phyloP scores from a whole-genome alignment of 2,113 vertebrate genomes.

The Xiphophorus hellerii region DNA sequence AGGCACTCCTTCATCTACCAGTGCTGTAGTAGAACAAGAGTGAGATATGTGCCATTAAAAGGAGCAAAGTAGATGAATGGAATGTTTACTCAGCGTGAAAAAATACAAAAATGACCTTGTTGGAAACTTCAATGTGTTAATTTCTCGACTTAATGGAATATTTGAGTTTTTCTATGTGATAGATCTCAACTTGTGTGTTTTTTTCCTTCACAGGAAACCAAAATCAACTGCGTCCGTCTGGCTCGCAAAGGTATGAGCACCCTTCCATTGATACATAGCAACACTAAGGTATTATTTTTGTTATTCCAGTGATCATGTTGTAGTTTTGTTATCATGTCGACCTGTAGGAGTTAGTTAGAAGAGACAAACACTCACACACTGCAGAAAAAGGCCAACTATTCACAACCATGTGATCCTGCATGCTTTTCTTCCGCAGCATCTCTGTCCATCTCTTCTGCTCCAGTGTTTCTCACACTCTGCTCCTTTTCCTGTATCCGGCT shows the following conservation, averaged over 20 bases:
- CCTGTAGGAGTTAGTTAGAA: not conserved
- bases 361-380: slow-evolving; percentile 3
- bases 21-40: not conserved
- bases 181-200: slow-evolving; percentile 49
- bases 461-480: not conserved
- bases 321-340: not conserved
- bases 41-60: not conserved
- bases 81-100: too few species aligned
- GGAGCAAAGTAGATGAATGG: not conserved
- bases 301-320: not conserved
- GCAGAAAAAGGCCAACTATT: slow-evolving; percentile 22
- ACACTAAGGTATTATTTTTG: not conserved
- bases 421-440: slow-evolving; percentile 16
- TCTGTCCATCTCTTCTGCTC: slow-evolving; percentile 3
- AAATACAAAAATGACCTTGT: too few species aligned
- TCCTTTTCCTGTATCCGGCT: not conserved
- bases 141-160: too few species aligned
- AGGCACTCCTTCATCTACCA: not conserved
- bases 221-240: slow-evolving; percentile 96
- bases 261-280: slow-evolving; percentile 45
- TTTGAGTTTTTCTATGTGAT: not conserved
- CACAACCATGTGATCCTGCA: slow-evolving; percentile 45
- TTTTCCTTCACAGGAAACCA: slow-evolving; percentile 88
- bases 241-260: slow-evolving; percentile 94
- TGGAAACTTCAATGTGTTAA: too few species aligned